Evolutionary conservation across 2,113 vertebrate species (phyloP), one percentile per base, ranked within the genome.

Genomic region (Entelurus aequoreus): DNA sequence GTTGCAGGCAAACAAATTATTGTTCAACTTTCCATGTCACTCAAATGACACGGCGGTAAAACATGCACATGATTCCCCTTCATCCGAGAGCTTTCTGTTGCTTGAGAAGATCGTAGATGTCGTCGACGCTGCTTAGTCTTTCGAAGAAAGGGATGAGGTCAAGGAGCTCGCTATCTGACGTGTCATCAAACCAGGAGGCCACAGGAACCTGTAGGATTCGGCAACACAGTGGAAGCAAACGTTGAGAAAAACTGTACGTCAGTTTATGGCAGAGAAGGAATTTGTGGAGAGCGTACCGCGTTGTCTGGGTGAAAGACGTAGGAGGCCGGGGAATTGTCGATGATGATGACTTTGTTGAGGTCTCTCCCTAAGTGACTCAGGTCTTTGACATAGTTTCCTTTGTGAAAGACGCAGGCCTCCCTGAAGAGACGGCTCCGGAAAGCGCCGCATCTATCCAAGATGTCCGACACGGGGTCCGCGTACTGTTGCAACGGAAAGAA

Each of bases 281-380:
- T 54, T 11, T 3, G n/a, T 12, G 42, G 35, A 6, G 52, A 67
- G 80, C 93, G 0, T 90, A 99, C 97, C 0, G 97, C 97, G 0
- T 99, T 98, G 51, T 99, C 91, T 0, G 97, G 97, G 69, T 99
- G 96, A 88, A 99, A 98, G 86, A 97, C 88, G 14, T 98, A 99
- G 77, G 96, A 98, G 9, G 95, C 95, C 0, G 97, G 96, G 0
- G 96, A 98, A 89, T 99, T 99, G 90, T 99, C 97, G 28, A 99
- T 84, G 15, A 99, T 99, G 86, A 99, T 92, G 78, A 97, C 92
- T 40, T 93, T 93, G 76, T 90, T 93, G 36, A 99, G 89, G 83
- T 98, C 95, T 0, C 97, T 86, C 71, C 97, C 97, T 75, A 99
- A 84, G 42, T 93, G 92, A 84, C 96, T 98, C 82, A 99, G 90